Evolutionary conservation across 2,797 vertebrate genomes (phyloP).

Genomic region (Eospalax fontanierii): DNA sequence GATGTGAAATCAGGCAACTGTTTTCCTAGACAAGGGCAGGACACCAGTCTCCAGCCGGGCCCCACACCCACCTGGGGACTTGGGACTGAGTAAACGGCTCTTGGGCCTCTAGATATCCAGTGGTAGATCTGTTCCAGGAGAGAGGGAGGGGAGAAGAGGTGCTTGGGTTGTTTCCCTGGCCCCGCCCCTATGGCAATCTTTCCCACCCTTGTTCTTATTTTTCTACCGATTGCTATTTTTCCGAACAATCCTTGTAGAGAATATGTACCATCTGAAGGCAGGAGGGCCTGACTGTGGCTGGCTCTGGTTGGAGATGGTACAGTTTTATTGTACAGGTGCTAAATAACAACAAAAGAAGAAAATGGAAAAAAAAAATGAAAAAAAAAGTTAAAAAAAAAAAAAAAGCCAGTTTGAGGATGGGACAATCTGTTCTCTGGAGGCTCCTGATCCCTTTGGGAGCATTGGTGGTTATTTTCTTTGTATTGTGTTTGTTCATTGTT

Average conservation of each 20-base stretch:
- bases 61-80: background rate
- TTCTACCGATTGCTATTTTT: slow-evolving; percentile 86
- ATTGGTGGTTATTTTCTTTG: slow-evolving; percentile 87
- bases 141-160: slow-evolving; percentile 48
- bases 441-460: slow-evolving; percentile 80
- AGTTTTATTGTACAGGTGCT: slow-evolving; percentile 99
- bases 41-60: background rate
- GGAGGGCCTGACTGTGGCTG: slow-evolving; percentile 66
- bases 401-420: slow-evolving; percentile 86
- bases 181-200: slow-evolving; percentile 57
- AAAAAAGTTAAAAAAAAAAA: slow-evolving; percentile 1
- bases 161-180: slow-evolving; percentile 46
- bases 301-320: slow-evolving; percentile 91
- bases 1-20: slow-evolving; percentile 45
- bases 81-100: background rate
- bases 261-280: slow-evolving; percentile 76
- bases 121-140: background rate
- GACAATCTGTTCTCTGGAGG: slow-evolving; percentile 87
- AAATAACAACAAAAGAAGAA: slow-evolving; percentile 90
- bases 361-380: slow-evolving; percentile 59
- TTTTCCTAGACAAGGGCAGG: slow-evolving; percentile 53
- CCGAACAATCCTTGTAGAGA: slow-evolving; percentile 85
- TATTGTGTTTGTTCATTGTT: slow-evolving; percentile 89
- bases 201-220: slow-evolving; percentile 80
- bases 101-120: background rate